Percentiles rank a stretch among this genome's conserved stretches.
Conservation (phyloP, 2,113 vertebrate genomes). For the Ochotona curzoniae region DNA sequence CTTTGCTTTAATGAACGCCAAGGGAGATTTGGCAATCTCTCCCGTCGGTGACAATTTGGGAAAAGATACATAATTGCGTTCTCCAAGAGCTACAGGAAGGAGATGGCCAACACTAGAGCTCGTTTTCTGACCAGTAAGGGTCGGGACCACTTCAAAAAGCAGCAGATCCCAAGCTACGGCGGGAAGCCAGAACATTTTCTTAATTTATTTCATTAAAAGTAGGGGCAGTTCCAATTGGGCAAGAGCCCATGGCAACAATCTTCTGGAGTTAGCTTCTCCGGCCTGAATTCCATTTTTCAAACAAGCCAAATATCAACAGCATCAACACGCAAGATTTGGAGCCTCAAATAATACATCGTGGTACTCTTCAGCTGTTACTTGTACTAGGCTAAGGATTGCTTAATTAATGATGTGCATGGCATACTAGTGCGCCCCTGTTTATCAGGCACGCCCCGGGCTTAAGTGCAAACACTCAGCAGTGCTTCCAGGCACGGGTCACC, state of each 20-base stretch:
- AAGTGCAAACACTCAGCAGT: not conserved
- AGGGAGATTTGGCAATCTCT: not conserved
- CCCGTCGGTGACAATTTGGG: not conserved
- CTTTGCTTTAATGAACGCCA: not conserved
- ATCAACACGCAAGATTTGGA: slow-evolving; percentile 24
- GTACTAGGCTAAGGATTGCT: not conserved
- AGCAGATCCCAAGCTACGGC: not conserved
- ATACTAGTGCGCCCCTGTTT: not conserved
- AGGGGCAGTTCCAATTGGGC: slow-evolving; percentile 56
- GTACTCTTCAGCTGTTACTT: not conserved
- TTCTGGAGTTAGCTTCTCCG: slow-evolving; percentile 2
- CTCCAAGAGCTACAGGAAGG: not conserved
- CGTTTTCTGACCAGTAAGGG: not conserved
- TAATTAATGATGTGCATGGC: not conserved
- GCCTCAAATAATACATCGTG: not conserved
- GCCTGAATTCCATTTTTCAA: slow-evolving; percentile 29
- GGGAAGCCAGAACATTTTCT: slow-evolving; percentile 52
- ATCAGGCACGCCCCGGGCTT: not conserved
- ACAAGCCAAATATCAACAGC: not conserved
- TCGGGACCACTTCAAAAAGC: slow-evolving; percentile 28
- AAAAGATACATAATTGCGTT: not conserved
- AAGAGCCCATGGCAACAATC: slow-evolving; percentile 36
- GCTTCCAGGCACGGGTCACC: too few relatives aligned
- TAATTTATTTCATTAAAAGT: slow-evolving; percentile 65
- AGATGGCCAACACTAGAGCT: not conserved